These are phyloP conservation scores for Pardosa pseudoannulata DNA, from an alignment of 2,888 invertebrate genomes.

Conservation along the genomic window DNA sequence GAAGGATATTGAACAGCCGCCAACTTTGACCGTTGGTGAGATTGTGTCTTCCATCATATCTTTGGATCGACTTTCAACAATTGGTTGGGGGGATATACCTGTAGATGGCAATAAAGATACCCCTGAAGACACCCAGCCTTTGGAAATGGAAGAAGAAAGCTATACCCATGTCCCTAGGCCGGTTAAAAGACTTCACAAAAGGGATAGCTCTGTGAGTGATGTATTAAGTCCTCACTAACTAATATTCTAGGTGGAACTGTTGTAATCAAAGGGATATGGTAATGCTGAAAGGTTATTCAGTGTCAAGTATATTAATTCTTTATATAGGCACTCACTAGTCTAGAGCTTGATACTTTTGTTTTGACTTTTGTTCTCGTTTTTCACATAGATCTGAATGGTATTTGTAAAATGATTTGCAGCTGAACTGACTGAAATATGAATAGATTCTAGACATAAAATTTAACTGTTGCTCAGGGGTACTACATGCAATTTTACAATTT, in stretches of 20 bases:
- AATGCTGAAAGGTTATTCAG: conserved; percentile 42
- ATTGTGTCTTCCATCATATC: conserved; percentile 79
- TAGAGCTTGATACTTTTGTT: neutral
- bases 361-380: no score
- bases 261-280: conserved; percentile 50
- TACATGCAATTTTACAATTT: neutral
- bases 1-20: conserved; percentile 81
- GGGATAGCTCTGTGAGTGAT: conserved; percentile 52
- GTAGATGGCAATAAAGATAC: conserved; percentile 42
- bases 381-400: no score
- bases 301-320: neutral
- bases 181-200: conserved; percentile 36
- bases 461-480: neutral
- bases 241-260: conserved; percentile 23
- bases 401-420: no score
- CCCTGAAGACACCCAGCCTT: conserved; percentile 64
- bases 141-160: conserved; percentile 57
- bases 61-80: conserved; percentile 74
- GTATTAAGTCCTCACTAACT: conserved; percentile 29
- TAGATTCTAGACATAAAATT: neutral
- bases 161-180: conserved; percentile 28
- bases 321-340: neutral
- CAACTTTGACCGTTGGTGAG: conserved; percentile 81
- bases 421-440: neutral
- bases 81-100: conserved; percentile 69